Conservation (phyloP, 2,888 invertebrate species). For the Diogma glabrata region DNA sequence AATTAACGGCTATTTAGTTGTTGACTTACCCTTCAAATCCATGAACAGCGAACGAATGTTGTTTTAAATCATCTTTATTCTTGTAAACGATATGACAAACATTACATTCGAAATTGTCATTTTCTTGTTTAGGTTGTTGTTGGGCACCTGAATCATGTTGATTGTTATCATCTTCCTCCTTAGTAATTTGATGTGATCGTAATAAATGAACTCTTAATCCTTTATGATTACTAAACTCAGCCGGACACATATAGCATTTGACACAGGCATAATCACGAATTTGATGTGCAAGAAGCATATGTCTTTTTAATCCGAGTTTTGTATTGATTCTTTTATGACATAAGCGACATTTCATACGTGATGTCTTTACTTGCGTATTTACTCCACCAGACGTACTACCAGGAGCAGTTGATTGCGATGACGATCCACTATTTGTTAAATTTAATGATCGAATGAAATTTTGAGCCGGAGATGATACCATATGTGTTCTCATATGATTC, state of each 20-base stretch:
- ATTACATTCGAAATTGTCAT: conserved; percentile 32
- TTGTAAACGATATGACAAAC: conserved; percentile 35
- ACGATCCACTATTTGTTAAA: not conserved
- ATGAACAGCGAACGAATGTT: conserved; percentile 32
- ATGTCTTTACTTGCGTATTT: not conserved
- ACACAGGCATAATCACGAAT: conserved; percentile 35
- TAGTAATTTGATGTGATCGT: conserved; percentile 27
- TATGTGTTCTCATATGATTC: conserved; percentile 36
- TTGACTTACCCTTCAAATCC: conserved; percentile 17
- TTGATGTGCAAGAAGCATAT: conserved; percentile 36
- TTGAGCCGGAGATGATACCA: conserved; percentile 5
- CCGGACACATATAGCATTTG: conserved; percentile 34
- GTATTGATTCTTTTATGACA: conserved; percentile 36
- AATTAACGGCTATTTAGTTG: no score
- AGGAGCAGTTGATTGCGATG: not conserved
- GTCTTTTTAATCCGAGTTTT: conserved; percentile 34
- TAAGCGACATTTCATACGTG: conserved; percentile 35
- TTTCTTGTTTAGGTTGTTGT: not conserved
- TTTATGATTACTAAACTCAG: conserved; percentile 37
- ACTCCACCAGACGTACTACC: no score
- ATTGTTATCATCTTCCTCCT: not conserved
- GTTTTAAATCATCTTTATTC: conserved; percentile 30
- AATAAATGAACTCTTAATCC: conserved; percentile 36
- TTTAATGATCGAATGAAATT: conserved; percentile 2
- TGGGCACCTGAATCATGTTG: not conserved